phyloP scores from a whole-genome alignment of 2,888 invertebrate species.

The Noctua janthina region DNA sequence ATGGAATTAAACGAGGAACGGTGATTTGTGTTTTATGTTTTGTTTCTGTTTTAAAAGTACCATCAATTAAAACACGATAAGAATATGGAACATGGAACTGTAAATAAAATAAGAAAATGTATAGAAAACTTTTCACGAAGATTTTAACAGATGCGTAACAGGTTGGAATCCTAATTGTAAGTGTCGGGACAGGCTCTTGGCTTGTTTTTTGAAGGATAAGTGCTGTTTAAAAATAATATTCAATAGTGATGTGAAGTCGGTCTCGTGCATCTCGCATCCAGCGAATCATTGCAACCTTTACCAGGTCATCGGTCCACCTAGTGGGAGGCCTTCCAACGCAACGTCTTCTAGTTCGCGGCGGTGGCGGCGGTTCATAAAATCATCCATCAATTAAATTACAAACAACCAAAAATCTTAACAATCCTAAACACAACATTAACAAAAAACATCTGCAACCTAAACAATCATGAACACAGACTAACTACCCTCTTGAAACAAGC shows the following conservation, averaged over 20 bases:
- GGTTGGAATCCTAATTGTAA: neutral
- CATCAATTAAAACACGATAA: neutral
- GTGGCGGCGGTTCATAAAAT: neutral
- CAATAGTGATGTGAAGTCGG: neutral
- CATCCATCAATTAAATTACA: constrained; percentile 8
- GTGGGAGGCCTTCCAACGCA: too few species aligned
- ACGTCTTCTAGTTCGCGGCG: too few species aligned
- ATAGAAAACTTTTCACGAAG: neutral
- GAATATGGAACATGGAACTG: neutral
- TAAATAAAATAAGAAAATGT: neutral
- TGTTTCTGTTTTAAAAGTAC: neutral
- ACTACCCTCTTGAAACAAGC: constrained; percentile 4
- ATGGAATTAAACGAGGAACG: neutral
- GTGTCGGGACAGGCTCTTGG: neutral
- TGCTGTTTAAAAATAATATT: neutral
- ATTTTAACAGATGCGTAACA: neutral
- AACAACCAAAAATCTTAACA: constrained; percentile 1
- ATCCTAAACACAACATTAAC: neutral
- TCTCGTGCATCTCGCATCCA: too few species aligned
- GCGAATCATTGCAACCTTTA: too few species aligned
- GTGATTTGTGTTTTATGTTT: neutral
- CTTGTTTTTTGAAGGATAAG: neutral
- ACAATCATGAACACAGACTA: constrained; percentile 27
- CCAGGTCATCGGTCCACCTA: too few species aligned
- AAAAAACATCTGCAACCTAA: neutral